A percentile compares a stretch with the other conserved stretches of the same genome.
These are phyloP conservation scores for Nibea coibor DNA, from an alignment of 2,113 vertebrate genomes.

Conservation along the genomic window DNA sequence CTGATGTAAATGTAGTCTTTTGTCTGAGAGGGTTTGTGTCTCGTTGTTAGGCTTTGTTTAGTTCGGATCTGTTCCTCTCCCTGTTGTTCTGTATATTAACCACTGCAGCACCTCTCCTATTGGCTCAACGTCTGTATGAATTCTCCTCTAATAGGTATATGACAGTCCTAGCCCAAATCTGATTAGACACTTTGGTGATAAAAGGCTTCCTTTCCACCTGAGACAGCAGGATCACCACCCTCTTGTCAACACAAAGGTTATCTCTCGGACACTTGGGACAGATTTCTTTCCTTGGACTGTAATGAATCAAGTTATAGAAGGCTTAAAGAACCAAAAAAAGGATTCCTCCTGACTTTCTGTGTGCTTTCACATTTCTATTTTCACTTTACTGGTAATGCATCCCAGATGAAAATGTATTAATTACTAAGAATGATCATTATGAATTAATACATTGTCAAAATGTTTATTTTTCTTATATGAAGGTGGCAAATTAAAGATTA, in stretches of 20 bases:
- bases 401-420: background rate
- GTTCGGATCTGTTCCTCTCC: conserved; percentile 15
- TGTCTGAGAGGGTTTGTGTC: conserved; percentile 41
- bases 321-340: background rate
- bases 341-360: background rate
- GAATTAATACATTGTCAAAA: background rate
- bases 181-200: conserved; percentile 15
- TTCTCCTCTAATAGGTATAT: conserved; percentile 33
- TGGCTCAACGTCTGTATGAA: conserved; percentile 32
- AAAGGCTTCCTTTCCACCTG: conserved; percentile 12
- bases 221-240: background rate
- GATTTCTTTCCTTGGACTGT: background rate
- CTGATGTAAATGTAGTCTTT: conserved; percentile 51
- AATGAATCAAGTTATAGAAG: background rate
- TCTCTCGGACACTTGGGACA: background rate
- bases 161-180: background rate
- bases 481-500: too few species aligned
- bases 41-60: conserved; percentile 44
- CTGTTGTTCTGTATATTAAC: conserved; percentile 23
- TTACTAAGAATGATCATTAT: background rate
- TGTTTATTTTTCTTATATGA: background rate
- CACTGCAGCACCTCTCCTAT: conserved; percentile 31
- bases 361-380: background rate
- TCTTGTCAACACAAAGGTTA: background rate
- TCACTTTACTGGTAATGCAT: background rate